phyloP scores from a whole-genome alignment of 2,113 vertebrate species.

The Etheostoma spectabile region DNA sequence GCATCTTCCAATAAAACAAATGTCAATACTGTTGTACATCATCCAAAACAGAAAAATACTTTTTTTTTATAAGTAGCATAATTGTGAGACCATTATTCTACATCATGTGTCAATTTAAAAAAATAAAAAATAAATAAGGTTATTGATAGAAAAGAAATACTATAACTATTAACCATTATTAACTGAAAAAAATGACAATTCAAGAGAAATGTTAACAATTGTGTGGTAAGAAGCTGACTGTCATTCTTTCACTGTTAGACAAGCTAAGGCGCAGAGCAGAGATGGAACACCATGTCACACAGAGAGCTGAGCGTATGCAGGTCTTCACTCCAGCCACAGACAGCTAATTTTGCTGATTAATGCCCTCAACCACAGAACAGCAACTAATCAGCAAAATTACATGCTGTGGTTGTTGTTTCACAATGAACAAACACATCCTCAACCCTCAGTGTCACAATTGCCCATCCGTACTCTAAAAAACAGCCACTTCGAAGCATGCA shows the following conservation, averaged over 20 bases:
- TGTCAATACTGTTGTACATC: neutral
- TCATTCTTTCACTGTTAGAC: constrained; percentile 36
- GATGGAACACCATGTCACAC: constrained; percentile 3
- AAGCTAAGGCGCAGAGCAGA: constrained; percentile 31
- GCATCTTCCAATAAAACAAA: neutral
- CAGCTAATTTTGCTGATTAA: constrained; percentile 51
- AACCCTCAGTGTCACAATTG: constrained; percentile 34
- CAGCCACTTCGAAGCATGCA: constrained; percentile 46
- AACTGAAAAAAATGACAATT: constrained; percentile 2
- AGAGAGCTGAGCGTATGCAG: constrained; percentile 24
- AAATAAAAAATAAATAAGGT: neutral
- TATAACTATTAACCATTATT: neutral
- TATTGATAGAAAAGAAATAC: neutral
- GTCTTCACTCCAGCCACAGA: constrained; percentile 27
- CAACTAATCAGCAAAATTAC: constrained; percentile 55
- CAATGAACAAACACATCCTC: constrained; percentile 27
- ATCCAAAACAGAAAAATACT: neutral
- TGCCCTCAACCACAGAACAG: constrained; percentile 12
- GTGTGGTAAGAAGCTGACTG: constrained; percentile 11
- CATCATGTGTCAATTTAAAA: neutral
- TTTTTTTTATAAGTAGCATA: neutral
- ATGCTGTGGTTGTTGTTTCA: constrained; percentile 27
- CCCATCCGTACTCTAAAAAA: constrained; percentile 28
- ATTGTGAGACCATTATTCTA: neutral
- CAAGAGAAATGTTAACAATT: constrained; percentile 13